phyloP scores from a whole-genome alignment of 2,113 vertebrate species.

The Cheirogaleus medius region DNA sequence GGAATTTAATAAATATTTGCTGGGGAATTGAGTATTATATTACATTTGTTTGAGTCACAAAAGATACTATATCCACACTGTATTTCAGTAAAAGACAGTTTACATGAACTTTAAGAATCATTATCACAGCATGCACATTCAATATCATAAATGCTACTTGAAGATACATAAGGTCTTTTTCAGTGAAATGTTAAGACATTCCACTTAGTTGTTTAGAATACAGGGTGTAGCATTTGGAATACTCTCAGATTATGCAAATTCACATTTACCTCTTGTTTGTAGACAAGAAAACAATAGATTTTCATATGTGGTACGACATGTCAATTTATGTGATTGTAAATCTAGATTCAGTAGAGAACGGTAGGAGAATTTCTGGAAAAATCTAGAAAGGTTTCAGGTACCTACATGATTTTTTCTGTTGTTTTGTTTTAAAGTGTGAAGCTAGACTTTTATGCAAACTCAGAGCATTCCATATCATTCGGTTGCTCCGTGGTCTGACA shows the following conservation, averaged over 20 bases:
- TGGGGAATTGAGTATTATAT: background rate
- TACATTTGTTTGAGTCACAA: background rate
- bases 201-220: conserved; percentile 21
- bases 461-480: background rate
- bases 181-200: background rate
- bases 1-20: background rate
- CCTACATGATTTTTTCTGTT: background rate
- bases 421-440: background rate
- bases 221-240: background rate
- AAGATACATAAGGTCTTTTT: background rate
- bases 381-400: background rate
- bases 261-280: background rate
- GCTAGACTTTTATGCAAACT: background rate
- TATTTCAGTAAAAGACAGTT: background rate
- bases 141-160: background rate
- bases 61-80: background rate
- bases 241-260: background rate
- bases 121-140: background rate
- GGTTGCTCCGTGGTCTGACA: background rate
- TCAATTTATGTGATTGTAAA: background rate
- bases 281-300: background rate
- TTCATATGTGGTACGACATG: background rate
- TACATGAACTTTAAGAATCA: background rate
- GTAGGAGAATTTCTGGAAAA: background rate
- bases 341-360: background rate